Evolutionary conservation across 2,797 vertebrate species (phyloP), one percentile per base, ranked within the genome.

Genomic region (Hippocampus kuda): DNA sequence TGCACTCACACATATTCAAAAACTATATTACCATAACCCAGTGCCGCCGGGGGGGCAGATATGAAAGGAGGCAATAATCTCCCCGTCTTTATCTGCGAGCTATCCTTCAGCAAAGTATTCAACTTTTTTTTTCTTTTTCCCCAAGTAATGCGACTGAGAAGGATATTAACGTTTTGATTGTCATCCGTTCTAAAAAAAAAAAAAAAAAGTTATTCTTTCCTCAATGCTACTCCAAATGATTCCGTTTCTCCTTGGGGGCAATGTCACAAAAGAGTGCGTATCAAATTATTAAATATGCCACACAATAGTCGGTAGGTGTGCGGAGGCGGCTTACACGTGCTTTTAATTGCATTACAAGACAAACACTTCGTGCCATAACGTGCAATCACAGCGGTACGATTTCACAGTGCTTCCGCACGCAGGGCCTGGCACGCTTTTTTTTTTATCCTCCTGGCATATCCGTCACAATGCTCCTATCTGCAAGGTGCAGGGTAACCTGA

Each of bases 291-390:
- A 89, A 89, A 90, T 86, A 78, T 77, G 65, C 67, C 81, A 76
- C 85, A 91, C 91, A 91, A 91, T 91, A 84, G 88, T 85, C 83
- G 75, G 80, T 65, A 79, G 88, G 78, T 84, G 81, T 80, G 87
- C 73, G 89, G 86, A 89, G 90, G 91, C 79, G 89, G 89, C 81
- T 90, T 88, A 90, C 89, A 89, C 77, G 88, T 84, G 82, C 85
- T 78, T 90, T 91, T 92, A 91, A 92, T 92, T 91, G 90, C 91
- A 92, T 92, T 92, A 92, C 90, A 91, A 91, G 91, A 90, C 87
- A 89, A 90, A 90, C 89, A 90, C 88, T 91, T 90, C 88, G 87
- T 84, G 72, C 86, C 83, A 89, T 88, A 91, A 92, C 90, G 86
- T 86, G 82, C 79, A 89, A 89, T 90, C 87, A 89, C 87, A 87